phyloP scores from a whole-genome alignment of 2,888 invertebrate species.

The Yponomeuta plumbellus region DNA sequence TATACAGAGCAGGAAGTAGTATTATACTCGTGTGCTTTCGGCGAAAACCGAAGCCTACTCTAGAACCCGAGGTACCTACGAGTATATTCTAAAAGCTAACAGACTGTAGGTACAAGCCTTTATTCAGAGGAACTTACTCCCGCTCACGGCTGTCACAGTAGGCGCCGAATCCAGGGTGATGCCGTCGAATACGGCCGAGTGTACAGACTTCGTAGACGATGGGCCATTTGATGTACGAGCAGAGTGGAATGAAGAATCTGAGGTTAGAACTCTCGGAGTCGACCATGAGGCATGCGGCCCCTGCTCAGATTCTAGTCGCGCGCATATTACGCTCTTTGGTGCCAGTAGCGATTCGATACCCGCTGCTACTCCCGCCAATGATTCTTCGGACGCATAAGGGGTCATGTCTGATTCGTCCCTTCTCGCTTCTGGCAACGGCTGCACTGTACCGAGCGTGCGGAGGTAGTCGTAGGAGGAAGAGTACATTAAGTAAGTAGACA shows the following conservation, averaged over 20 bases:
- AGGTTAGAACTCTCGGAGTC: neutral
- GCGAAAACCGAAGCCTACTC: too few species aligned
- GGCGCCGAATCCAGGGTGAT: neutral
- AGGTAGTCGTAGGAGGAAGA: slow-evolving; percentile 26
- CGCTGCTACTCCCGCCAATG: neutral
- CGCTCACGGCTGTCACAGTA: neutral
- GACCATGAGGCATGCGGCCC: neutral
- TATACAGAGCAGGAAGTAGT: too few species aligned
- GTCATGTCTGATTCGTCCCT: neutral
- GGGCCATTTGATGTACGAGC: neutral
- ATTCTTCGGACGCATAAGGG: neutral
- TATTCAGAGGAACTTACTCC: neutral
- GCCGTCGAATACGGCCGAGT: neutral
- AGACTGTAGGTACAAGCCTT: too few species aligned
- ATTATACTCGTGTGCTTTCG: too few species aligned
- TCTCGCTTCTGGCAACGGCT: neutral
- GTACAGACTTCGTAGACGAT: neutral
- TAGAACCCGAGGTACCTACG: too few species aligned
- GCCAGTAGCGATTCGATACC: neutral
- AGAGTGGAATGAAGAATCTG: neutral
- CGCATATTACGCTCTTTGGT: neutral
- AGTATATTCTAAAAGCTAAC: too few species aligned
- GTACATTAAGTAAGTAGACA: slow-evolving; percentile 39
- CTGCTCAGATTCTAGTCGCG: neutral
- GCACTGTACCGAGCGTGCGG: neutral